A percentile compares a stretch with the other conserved stretches of the same genome.
These are phyloP conservation scores for Steromphala cineraria DNA, from an alignment of 2,888 invertebrate genomes.

Conservation along the genomic window DNA sequence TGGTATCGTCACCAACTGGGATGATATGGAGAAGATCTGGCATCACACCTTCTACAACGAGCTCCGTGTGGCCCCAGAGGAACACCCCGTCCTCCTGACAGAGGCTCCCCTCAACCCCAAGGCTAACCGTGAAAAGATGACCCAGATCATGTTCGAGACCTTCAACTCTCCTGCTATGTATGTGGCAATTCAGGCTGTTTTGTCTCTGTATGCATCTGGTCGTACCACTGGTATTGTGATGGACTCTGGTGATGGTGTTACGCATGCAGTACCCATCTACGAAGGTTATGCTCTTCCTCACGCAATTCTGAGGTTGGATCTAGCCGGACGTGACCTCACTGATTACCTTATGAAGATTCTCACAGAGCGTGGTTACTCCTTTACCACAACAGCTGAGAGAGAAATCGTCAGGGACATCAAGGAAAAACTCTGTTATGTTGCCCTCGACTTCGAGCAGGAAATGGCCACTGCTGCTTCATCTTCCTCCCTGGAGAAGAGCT, in stretches of 20 bases:
- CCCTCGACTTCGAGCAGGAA: slow-evolving; percentile 89
- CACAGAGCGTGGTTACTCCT: slow-evolving; percentile 73
- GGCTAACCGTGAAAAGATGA: slow-evolving; percentile 92
- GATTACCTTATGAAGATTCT: slow-evolving; percentile 78
- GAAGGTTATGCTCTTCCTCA: slow-evolving; percentile 65
- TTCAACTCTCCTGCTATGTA: slow-evolving; percentile 96
- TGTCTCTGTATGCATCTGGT: slow-evolving; percentile 95
- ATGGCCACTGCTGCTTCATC: slow-evolving; percentile 95
- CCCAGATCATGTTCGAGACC: slow-evolving; percentile 79
- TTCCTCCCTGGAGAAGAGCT: slow-evolving; percentile 93
- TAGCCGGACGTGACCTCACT: slow-evolving; percentile 63
- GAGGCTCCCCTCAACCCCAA: slow-evolving; percentile 93
- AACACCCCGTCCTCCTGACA: slow-evolving; percentile 90
- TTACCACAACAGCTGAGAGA: slow-evolving; percentile 85
- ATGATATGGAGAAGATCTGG: slow-evolving; percentile 75
- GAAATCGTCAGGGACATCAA: slow-evolving; percentile 96
- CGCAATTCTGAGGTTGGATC: slow-evolving; percentile 58
- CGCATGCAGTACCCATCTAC: slow-evolving; percentile 89
- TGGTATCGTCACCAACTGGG: slow-evolving; percentile 73
- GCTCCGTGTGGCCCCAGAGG: slow-evolving; percentile 79
- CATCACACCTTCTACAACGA: slow-evolving; percentile 74
- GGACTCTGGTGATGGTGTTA: slow-evolving; percentile 96
- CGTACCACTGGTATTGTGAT: slow-evolving; percentile 97
- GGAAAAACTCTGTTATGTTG: slow-evolving; percentile 96
- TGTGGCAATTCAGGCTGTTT: slow-evolving; percentile 95